Conservation (phyloP, 2,113 vertebrate genomes). For the Notothenia coriiceps region DNA sequence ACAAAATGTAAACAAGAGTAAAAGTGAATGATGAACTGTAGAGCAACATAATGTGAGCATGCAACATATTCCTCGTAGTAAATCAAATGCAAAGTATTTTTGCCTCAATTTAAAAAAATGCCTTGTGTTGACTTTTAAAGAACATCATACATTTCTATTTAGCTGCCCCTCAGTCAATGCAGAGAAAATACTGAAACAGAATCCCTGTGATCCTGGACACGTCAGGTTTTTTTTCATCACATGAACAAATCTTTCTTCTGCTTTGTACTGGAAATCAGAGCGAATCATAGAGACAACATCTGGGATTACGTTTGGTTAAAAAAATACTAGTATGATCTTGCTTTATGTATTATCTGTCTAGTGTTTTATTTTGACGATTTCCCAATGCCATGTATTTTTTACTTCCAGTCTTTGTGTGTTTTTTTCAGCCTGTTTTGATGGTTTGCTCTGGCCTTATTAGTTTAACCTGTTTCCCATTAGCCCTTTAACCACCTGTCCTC, state of each 20-base stretch:
- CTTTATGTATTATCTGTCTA: too few relatives aligned
- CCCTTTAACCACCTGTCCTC: too few relatives aligned
- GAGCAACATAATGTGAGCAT: conserved; percentile 3
- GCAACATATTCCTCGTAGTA: background rate
- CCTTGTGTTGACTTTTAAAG: background rate
- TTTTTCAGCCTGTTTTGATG: too few relatives aligned
- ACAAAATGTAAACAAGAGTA: conserved; percentile 57
- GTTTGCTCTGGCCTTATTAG: too few relatives aligned
- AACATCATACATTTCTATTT: conserved; percentile 20
- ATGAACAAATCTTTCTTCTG: conserved; percentile 50
- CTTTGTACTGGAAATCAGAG: background rate
- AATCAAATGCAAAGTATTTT: background rate
- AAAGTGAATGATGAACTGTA: conserved; percentile 5
- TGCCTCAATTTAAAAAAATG: background rate
- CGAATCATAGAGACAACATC: background rate
- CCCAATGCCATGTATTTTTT: too few relatives aligned
- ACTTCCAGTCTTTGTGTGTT: too few relatives aligned
- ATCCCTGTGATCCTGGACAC: background rate
- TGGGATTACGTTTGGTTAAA: background rate
- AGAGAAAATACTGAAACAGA: conserved; percentile 17
- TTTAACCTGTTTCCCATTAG: too few relatives aligned
- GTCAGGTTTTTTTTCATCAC: conserved; percentile 9
- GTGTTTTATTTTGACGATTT: too few relatives aligned
- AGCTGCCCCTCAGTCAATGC: conserved; percentile 54
- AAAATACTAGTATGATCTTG: too few relatives aligned